Conservation (phyloP, 2,113 vertebrate genomes). For the Meles meles region DNA sequence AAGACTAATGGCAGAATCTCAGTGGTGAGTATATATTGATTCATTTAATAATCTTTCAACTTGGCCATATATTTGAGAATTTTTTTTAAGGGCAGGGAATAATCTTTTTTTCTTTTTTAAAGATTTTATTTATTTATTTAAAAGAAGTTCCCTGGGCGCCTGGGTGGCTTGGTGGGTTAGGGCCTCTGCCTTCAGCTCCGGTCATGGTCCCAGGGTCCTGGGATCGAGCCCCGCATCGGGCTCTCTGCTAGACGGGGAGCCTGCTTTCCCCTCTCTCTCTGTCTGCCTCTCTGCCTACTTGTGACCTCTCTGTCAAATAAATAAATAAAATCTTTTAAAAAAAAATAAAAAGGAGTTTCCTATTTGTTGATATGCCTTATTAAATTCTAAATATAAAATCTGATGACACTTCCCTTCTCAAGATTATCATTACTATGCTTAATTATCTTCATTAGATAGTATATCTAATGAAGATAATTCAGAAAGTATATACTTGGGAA, state of each 20-base stretch:
- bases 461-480: no score
- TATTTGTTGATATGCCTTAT: neutral
- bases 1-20: neutral
- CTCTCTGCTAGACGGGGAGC: no score
- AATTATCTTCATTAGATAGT: neutral
- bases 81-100: neutral
- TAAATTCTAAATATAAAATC: slow-evolving; percentile 18
- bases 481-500: neutral
- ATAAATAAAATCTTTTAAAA: no score
- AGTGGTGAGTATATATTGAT: neutral
- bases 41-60: neutral
- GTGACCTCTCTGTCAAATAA: no score
- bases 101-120: no score
- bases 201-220: no score
- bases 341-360: neutral
- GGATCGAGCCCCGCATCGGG: no score
- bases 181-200: no score
- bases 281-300: no score
- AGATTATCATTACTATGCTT: neutral
- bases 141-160: neutral
- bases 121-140: neutral
- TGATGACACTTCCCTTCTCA: neutral
- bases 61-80: neutral
- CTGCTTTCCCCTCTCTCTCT: no score
- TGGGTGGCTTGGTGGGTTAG: no score